Conservation (phyloP, 2,888 invertebrate genomes). For the Acrobasis consociella region DNA sequence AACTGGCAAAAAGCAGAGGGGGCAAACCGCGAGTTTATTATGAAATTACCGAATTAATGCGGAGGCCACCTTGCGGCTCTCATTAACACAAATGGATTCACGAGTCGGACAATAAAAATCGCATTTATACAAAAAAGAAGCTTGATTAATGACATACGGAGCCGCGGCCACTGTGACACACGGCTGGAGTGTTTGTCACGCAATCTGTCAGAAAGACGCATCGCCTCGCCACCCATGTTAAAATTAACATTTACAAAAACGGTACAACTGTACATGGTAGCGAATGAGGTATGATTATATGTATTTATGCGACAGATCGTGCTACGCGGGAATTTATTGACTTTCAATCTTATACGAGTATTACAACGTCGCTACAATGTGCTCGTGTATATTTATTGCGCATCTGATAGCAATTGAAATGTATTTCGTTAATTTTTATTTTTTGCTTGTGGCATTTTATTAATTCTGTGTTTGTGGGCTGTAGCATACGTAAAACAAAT, state of each 20-base stretch:
- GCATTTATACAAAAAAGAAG: slow-evolving; percentile 69
- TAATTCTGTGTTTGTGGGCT: no score
- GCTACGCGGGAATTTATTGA: slow-evolving; percentile 1
- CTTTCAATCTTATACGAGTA: slow-evolving; percentile 10
- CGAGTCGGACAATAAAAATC: slow-evolving; percentile 74
- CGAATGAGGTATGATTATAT: slow-evolving; percentile 2
- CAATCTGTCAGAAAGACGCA: slow-evolving; percentile 10
- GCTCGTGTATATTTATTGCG: no score
- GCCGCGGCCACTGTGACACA: slow-evolving; percentile 28
- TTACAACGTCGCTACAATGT: neutral
- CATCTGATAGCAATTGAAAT: neutral
- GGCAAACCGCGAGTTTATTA: slow-evolving; percentile 21
- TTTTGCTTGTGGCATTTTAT: no score
- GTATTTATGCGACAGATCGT: slow-evolving; percentile 15
- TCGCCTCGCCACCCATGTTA: slow-evolving; percentile 7
- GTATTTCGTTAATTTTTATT: neutral
- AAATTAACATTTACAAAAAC: slow-evolving; percentile 12
- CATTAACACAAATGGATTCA: slow-evolving; percentile 74
- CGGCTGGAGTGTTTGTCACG: slow-evolving; percentile 20
- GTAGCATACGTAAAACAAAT: no score
- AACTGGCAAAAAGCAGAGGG: slow-evolving; percentile 16
- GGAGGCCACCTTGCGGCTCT: slow-evolving; percentile 70
- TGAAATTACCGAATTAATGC: slow-evolving; percentile 48
- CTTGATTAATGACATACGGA: slow-evolving; percentile 68
- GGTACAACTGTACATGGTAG: neutral